Evolutionary conservation across 37 sponge, comb jelly and placozoan genomes (phyloP), one percentile per base, ranked within the genome.

Genomic region (Halichondria panicea): DNA sequence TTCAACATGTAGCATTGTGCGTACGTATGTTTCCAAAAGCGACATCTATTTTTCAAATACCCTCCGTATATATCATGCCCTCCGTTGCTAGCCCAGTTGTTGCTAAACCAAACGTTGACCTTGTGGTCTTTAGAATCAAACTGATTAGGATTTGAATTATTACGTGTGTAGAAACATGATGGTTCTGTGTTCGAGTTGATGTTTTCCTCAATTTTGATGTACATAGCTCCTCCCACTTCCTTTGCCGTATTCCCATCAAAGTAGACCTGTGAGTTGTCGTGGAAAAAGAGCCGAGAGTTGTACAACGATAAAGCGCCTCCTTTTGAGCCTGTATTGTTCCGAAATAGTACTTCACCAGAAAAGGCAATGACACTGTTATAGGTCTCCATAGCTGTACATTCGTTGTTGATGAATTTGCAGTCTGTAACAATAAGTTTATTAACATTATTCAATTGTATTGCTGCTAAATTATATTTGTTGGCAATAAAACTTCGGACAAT

Each of bases 181-280:
- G n/a, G n/a, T n/a, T n/a, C n/a, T n/a, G n/a, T n/a, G n/a, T n/a
- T n/a, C n/a, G n/a, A n/a, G n/a, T n/a, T n/a, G n/a, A n/a, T n/a
- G n/a, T n/a, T n/a, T n/a, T n/a, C n/a, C n/a, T 55, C 56, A n/a
- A 27, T 25, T 55, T 55, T 55, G 56, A 55, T 55, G 25, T 55
- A 55, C 3, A 55, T 55, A 25, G 56, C 56, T 6, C 56, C 56
- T 3, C 56, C 56, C 25, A 55, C 56, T 25, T 55, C 8, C 22
- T 25, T 55, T 3, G 56, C 56, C 25, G 25, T 3, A 25, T 55
- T 55, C 25, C 25, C 25, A 2, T 27, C 9, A 7, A 55, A 55
- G 56, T n/a, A 55, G 56, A 55, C 56, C 56, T 55, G 22, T 3
- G 56, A 27, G 25, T 55, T 55, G 22, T 27, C 25, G 3, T 25